Conservation (phyloP, 2,797 vertebrate species). For the Aselliscus stoliczkanus region DNA sequence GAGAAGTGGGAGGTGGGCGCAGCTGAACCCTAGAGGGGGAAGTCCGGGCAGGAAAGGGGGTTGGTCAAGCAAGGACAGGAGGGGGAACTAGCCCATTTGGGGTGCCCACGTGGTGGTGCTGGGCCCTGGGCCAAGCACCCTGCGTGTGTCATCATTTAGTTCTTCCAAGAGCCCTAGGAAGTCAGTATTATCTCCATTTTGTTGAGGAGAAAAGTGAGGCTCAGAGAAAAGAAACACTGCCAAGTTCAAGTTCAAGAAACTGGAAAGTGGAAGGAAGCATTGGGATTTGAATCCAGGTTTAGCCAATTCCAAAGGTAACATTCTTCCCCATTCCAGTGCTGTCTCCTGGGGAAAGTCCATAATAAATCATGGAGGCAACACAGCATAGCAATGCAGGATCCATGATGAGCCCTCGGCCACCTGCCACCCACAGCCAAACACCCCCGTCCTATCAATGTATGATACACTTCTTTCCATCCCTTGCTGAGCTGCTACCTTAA, state of each 20-base stretch:
- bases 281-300: not conserved
- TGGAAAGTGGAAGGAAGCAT: not conserved
- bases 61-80: not conserved
- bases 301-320: not conserved
- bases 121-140: not conserved
- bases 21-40: not conserved
- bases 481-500: not conserved
- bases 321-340: not conserved
- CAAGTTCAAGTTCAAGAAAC: not conserved
- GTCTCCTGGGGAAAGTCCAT: not conserved
- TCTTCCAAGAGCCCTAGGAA: not conserved
- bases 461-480: not conserved
- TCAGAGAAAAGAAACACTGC: not conserved
- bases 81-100: not conserved
- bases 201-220: not conserved
- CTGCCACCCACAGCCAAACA: not conserved
- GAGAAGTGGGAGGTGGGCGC: not conserved
- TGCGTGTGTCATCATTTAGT: not conserved
- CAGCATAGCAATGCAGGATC: not conserved
- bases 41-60: not conserved
- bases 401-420: rapidly evolving
- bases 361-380: not conserved
- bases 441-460: not conserved
- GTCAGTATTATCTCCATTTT: not conserved
- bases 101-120: not conserved